These are phyloP conservation scores for Poecilia wingei DNA, from an alignment of 2,797 vertebrate genomes.

Conservation along the genomic window DNA sequence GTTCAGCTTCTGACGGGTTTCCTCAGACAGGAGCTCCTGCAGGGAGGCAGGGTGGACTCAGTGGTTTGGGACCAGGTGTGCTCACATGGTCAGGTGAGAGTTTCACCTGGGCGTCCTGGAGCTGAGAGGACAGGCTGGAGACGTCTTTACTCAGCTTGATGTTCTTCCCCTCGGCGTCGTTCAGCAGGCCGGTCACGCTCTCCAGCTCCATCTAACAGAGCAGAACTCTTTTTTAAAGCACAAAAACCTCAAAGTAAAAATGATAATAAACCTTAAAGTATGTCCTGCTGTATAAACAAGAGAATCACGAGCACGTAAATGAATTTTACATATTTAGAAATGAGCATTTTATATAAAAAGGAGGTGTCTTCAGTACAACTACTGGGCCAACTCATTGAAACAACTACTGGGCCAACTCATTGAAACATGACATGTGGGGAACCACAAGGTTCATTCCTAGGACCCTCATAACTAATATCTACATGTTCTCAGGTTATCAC, in stretches of 20 bases:
- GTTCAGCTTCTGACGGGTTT: constrained; percentile 92
- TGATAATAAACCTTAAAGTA: no score
- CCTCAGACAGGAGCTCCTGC: constrained; percentile 95
- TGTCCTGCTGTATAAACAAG: no score
- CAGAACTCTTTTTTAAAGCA: background rate
- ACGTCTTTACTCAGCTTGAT: constrained; percentile 94
- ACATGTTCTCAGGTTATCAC: no score
- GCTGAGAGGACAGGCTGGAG: constrained; percentile 87
- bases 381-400: background rate
- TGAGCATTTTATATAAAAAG: background rate
- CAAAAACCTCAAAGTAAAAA: no score
- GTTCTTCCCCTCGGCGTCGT: constrained; percentile 90
- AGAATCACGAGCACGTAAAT: no score
- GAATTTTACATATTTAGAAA: background rate
- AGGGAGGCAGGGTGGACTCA: background rate
- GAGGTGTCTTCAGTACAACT: background rate
- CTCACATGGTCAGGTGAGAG: background rate
- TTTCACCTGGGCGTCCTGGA: constrained; percentile 92
- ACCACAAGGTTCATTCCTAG: no score
- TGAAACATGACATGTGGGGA: no score
- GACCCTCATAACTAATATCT: no score
- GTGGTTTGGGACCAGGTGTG: background rate
- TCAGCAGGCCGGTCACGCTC: constrained; percentile 84
- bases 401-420: background rate
- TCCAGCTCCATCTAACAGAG: constrained; percentile 88